Evolutionary conservation across 2,888 invertebrate species (phyloP).

Genomic region (Paralinhomoeus sp.): DNA sequence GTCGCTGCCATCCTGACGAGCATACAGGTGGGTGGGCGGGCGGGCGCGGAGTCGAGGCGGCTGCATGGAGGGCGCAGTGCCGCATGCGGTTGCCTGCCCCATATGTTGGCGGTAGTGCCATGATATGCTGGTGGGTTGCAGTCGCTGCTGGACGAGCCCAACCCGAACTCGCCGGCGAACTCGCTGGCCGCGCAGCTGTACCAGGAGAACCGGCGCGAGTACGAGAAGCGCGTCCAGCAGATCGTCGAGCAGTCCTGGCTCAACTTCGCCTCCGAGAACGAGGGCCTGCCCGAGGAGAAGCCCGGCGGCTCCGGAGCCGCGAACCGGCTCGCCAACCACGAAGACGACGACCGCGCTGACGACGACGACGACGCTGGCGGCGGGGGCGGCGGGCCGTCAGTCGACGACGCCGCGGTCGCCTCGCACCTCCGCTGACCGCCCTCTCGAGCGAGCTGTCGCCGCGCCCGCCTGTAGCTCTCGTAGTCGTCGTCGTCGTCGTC

Average conservation of each 20-base stretch:
- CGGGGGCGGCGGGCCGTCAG: too few relatives aligned
- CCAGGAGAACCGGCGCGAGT: constrained; percentile 94
- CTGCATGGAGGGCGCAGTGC: too few relatives aligned
- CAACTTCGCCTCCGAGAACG: constrained; percentile 19
- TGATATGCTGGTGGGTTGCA: too few relatives aligned
- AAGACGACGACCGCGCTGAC: background rate
- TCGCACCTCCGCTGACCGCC: too few relatives aligned
- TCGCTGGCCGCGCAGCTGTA: constrained; percentile 96
- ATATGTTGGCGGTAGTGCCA: too few relatives aligned
- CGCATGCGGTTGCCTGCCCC: too few relatives aligned
- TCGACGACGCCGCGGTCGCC: too few relatives aligned
- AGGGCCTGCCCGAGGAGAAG: constrained; percentile 13
- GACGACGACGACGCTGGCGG: too few relatives aligned
- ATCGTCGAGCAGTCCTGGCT: constrained; percentile 94
- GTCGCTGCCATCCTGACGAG: constrained; percentile 98
- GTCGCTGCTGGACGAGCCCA: constrained; percentile 97
- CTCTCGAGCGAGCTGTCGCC: too few relatives aligned
- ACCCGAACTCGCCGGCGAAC: constrained; percentile 97
- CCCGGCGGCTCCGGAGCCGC: background rate
- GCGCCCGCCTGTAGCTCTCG: too few relatives aligned
- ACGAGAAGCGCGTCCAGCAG: constrained; percentile 95
- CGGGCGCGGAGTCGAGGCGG: too few relatives aligned
- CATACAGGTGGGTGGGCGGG: constrained; percentile 57
- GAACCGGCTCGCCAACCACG: background rate
- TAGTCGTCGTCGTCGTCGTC: too few relatives aligned